Evolutionary conservation across 2,113 vertebrate species (phyloP).

Genomic region (Heterocephalus glaber): DNA sequence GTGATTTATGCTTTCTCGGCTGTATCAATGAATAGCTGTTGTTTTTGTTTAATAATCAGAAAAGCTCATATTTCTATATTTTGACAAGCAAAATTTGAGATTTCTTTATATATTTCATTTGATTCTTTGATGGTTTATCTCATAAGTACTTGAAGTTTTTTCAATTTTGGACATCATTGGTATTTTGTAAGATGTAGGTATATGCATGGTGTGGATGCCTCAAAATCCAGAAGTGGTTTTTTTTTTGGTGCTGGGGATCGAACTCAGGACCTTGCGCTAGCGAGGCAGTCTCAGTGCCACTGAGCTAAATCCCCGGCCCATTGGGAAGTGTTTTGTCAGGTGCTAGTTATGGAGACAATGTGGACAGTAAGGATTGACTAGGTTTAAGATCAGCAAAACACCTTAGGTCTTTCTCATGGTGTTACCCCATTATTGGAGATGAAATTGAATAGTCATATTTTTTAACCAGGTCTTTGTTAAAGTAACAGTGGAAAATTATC

Average conservation of each 20-base stretch:
- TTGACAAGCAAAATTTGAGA: conserved; percentile 8
- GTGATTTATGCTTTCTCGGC: conserved; percentile 6
- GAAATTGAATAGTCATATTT: background rate
- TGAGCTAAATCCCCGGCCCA: too few species aligned
- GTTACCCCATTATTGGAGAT: background rate
- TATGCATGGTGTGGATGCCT: background rate
- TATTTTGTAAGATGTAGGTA: background rate
- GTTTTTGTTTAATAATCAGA: background rate
- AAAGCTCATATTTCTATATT: background rate
- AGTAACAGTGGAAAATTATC: conserved; percentile 4
- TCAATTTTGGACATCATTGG: background rate
- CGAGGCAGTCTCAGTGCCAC: too few species aligned
- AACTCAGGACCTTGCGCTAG: too few species aligned
- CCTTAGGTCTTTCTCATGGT: background rate
- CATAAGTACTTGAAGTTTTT: background rate
- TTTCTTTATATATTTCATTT: background rate
- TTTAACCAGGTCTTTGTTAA: background rate
- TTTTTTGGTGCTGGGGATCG: too few species aligned
- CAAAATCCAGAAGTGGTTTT: background rate
- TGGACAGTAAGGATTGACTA: background rate
- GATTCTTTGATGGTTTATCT: background rate
- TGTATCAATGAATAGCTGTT: background rate
- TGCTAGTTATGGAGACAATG: background rate
- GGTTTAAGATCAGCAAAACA: background rate
- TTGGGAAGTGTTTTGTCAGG: background rate